A percentile compares a stretch with the other conserved stretches of the same genome.
Evolutionary conservation across 1,140 invertebrate genomes (phyloP).

Genomic region (Drosophila bocki): DNA sequence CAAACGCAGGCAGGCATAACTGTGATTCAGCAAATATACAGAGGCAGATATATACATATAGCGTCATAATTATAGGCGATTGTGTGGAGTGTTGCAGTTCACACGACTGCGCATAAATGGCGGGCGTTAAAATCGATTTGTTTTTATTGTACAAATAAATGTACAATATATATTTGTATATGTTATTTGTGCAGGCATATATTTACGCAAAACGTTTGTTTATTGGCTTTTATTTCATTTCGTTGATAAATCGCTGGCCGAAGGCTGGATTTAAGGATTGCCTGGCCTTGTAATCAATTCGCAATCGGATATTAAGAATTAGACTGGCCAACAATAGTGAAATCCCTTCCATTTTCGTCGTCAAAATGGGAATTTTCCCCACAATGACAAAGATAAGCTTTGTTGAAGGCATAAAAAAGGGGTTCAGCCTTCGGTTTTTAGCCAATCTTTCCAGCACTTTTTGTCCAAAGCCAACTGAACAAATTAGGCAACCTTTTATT

Average conservation of each 20-base stretch:
- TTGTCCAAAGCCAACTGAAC: slow-evolving; percentile 65
- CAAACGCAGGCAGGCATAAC: slow-evolving; percentile 52
- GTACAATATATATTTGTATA: neutral
- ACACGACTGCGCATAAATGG: slow-evolving; percentile 57
- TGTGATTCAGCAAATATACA: slow-evolving; percentile 21
- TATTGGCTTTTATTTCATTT: slow-evolving; percentile 39
- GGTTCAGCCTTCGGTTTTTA: slow-evolving; percentile 38
- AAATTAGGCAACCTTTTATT: slow-evolving; percentile 76
- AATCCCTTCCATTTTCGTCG: slow-evolving; percentile 17
- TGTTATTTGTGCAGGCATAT: no score
- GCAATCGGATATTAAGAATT: slow-evolving; percentile 30
- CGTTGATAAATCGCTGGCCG: slow-evolving; percentile 3
- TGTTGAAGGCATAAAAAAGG: slow-evolving; percentile 24
- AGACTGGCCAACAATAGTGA: slow-evolving; percentile 12
- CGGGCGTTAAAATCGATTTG: slow-evolving; percentile 53
- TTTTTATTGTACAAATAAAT: slow-evolving; percentile 44
- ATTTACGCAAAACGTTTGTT: slow-evolving; percentile 33
- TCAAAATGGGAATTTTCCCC: slow-evolving; percentile 22
- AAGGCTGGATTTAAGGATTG: slow-evolving; percentile 36
- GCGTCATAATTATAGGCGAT: slow-evolving; percentile 56
- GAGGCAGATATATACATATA: neutral
- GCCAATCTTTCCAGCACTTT: slow-evolving; percentile 11
- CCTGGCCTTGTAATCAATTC: slow-evolving; percentile 23
- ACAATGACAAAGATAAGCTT: slow-evolving; percentile 25
- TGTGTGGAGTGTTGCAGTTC: slow-evolving; percentile 63